Base-by-base conservation (phyloP, 2,888 invertebrate genomes). In the Yponomeuta evonymella region DNA sequence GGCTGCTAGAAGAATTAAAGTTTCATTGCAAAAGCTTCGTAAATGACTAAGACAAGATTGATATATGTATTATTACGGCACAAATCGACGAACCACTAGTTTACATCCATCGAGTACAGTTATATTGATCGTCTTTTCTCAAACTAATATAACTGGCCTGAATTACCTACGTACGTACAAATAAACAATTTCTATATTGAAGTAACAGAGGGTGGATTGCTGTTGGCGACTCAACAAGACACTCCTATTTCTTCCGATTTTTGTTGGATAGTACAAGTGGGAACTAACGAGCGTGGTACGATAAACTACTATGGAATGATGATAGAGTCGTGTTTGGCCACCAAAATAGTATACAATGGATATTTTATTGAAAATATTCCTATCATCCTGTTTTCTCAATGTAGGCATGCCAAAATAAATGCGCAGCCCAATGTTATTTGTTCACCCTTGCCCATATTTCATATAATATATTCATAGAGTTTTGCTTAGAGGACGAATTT, bases 391-490 rank as follows among this genome's bases (percentile, higher is more conserved):
- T 15, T 58, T 15, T 58, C 51, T 15, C 51, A 15, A 12, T 15
- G 5, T 58, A 58, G 51, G 9, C 43, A 58, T 58, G 51, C 51
- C 51, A 58, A 58, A 58, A 15, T 58, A 58, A 43, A 58, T 58
- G 51, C 51, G 51, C 8, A 15, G n/a, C 67, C 23, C 69, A 78
- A 77, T 78, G 78, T 79, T 81, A 83, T 83, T 79, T 80, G 76
- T 77, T 74, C 76, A 76, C 78, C 79, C 79, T 72, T 73, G 72
- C 74, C 74, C 78, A 79, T 82, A 80, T 81, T 79, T 80, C 80
- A 81, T 76, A 79, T 86, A 85, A 86, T 83, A 80, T 87, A 87
- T 87, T 86, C 86, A 87, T 87, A 82, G 83, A 83, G 79, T 83
- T 79, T 75, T 75, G 76, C 76, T 79, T 79, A 79, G 79, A 81